Percentiles rank a stretch among this genome's conserved stretches.
phyloP scores from a whole-genome alignment of 2,888 invertebrate species.

The Monoplex corrugatus region DNA sequence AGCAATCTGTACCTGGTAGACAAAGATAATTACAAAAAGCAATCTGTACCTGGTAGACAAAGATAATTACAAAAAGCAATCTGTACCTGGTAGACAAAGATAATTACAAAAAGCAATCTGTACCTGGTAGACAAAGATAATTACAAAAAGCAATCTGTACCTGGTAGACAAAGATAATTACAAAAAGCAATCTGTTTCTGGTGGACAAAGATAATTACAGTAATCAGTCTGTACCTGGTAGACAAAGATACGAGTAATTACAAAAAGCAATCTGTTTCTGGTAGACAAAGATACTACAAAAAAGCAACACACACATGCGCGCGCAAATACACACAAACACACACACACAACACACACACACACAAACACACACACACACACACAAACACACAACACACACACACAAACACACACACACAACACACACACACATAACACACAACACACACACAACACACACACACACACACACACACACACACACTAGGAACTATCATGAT shows the following conservation, averaged over 20 bases:
- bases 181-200: constrained; percentile 83
- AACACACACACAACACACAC: too few relatives aligned
- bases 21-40: not conserved
- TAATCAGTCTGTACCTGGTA: constrained; percentile 82
- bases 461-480: too few relatives aligned
- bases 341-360: too few relatives aligned
- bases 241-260: not conserved
- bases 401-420: too few relatives aligned
- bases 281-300: not conserved
- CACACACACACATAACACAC: too few relatives aligned
- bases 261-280: constrained; percentile 83
- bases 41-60: constrained; percentile 82
- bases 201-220: not conserved
- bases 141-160: constrained; percentile 66
- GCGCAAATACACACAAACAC: not conserved
- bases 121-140: constrained; percentile 83
- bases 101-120: not conserved
- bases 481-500: too few relatives aligned
- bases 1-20: constrained; percentile 83
- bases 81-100: constrained; percentile 83
- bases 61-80: not conserved
- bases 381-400: too few relatives aligned
- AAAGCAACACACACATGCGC: not conserved
- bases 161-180: constrained; percentile 81
- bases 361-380: too few relatives aligned